Base-by-base conservation (phyloP, 2,888 invertebrate species). In the Drosophila gaucha region DNA sequence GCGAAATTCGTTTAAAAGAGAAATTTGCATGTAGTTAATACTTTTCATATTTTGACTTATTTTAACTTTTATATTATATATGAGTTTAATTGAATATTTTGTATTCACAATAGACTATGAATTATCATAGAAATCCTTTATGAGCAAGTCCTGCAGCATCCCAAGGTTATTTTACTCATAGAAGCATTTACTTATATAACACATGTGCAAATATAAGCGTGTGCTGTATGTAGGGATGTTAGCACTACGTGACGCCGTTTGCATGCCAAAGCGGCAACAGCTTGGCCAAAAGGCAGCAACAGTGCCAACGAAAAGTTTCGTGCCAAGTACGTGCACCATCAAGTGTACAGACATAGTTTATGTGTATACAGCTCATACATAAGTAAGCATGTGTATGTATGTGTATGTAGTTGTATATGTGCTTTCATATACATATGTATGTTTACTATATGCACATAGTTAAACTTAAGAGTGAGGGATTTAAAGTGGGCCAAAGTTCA, bases 161-260 rank as follows among this genome's bases (percentile, higher is more conserved):
- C 9, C 39, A 30, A 16, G 41, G 41, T 14, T 41, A 16, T 14
- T 14, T 41, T 24, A 14, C 41, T 14, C 41, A 24, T 10, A 26
- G 14, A 41, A 16, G 26, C 26, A 24, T 41, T 9, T 41, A 26
- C 26, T 26, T 41, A 41, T 2, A 16, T 10, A 16, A 26, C 3
- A 26, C 10, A 16, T 16, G 22, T 6, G 43, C 10, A 33, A 14
- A 10, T 52, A 20, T 35, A 18, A 26, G 24, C 30, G 59, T 30
- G 18, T 60, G 26, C 50, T 64, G 57, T 41, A 43, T 46, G 41
- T n/a, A 44, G 22, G 33, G 60, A 49, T 56, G 68, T 67, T 56
- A 18, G 33, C 54, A 69, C 62, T 80, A 76, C 82, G 85, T 82
- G 85, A 71, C 67, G 70, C 51, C 51, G 65, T 72, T 74, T 70